Percentiles rank a stretch among this genome's conserved stretches.
These are phyloP conservation scores for Gastrophysa polygoni DNA, from an alignment of 2,888 invertebrate species.

Conservation along the genomic window DNA sequence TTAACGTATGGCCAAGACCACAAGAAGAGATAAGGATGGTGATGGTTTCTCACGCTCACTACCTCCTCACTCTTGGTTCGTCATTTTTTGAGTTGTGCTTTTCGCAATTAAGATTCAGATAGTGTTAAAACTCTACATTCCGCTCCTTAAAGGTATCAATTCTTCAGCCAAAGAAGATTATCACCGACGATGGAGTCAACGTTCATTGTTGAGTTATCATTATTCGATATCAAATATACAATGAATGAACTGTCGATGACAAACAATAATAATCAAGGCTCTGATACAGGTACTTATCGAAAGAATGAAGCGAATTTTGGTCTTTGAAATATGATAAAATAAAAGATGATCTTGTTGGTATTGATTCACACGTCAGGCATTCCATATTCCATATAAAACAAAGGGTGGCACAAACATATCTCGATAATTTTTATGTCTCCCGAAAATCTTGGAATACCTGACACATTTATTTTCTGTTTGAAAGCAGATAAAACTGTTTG, in stretches of 20 bases:
- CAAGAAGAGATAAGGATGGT: conserved; percentile 51
- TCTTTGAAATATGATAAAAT: too few species aligned
- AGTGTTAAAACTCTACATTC: conserved; percentile 48
- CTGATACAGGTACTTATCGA: too few species aligned
- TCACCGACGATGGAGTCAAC: too few species aligned
- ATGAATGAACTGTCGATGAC: too few species aligned
- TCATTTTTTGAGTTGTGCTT: conserved; percentile 50
- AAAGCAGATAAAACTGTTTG: conserved; percentile 38
- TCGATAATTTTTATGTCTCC: conserved; percentile 18
- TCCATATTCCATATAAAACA: not conserved
- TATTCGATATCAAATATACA: too few species aligned
- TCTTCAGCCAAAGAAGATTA: conserved; percentile 20
- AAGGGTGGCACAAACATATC: conserved; percentile 19
- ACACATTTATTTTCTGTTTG: conserved; percentile 29
- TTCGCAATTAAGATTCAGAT: conserved; percentile 53
- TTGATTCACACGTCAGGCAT: not conserved
- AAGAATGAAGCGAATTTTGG: too few species aligned
- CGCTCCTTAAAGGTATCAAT: conserved; percentile 43
- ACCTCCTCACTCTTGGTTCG: conserved; percentile 44
- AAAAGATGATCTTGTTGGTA: not conserved
- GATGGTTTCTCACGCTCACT: conserved; percentile 51
- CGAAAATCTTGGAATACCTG: conserved; percentile 16
- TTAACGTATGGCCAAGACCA: conserved; percentile 57
- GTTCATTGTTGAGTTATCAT: too few species aligned
- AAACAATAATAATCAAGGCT: too few species aligned